Conservation (phyloP, 1,140 invertebrate genomes). For the Akabosia matsudoensis region DNA sequence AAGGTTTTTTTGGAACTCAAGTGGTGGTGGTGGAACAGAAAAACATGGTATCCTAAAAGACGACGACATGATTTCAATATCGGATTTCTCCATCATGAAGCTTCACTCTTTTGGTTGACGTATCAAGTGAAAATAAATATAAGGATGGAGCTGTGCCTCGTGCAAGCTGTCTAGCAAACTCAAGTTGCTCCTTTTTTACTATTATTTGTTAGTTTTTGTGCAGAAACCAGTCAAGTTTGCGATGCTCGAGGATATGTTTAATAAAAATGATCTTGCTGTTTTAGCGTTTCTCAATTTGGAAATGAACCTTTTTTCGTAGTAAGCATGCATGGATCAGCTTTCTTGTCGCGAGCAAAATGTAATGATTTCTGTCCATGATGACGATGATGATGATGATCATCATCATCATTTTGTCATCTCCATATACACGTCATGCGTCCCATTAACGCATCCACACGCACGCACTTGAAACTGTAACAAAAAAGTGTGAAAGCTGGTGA, state of each 20-base stretch:
- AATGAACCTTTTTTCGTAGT: not conserved
- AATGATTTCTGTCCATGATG: too few species aligned
- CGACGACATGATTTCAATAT: not conserved
- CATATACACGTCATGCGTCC: constrained; percentile 3
- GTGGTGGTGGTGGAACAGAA: not conserved
- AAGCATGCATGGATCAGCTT: not conserved
- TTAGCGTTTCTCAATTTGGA: not conserved
- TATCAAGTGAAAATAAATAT: not conserved
- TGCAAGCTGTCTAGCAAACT: not conserved
- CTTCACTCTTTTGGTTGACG: too few species aligned
- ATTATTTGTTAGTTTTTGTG: too few species aligned
- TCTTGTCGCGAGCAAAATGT: not conserved
- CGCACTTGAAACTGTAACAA: not conserved
- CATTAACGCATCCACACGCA: constrained; percentile 15
- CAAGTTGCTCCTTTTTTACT: not conserved
- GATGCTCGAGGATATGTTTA: not conserved
- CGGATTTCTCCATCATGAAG: not conserved
- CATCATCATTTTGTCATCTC: not conserved
- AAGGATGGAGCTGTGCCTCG: not conserved
- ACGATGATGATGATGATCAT: not conserved
- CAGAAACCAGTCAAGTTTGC: not conserved
- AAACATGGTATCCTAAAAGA: too few species aligned
- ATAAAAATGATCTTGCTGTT: too few species aligned
- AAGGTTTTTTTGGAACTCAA: not conserved
- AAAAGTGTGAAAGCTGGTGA: constrained; percentile 3